These are phyloP conservation scores for Trachurus trachurus DNA, from an alignment of 2,797 vertebrate genomes.

Conservation along the genomic window DNA sequence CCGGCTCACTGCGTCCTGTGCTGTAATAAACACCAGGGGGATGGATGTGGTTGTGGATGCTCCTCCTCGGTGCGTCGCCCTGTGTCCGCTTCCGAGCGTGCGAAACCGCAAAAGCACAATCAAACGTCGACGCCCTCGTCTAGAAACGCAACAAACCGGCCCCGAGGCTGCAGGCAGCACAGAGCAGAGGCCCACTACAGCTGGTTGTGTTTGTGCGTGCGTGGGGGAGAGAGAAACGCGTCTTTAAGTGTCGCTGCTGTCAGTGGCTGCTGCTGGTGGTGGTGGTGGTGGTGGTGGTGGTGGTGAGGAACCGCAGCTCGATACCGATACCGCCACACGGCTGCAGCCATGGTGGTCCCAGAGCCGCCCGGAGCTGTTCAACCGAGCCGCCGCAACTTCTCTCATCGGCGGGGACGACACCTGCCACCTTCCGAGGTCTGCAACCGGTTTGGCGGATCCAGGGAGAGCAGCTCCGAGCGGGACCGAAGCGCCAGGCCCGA, in stretches of 20 bases:
- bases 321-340: background rate
- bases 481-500: background rate
- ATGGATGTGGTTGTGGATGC: no score
- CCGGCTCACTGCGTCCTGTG: conserved; percentile 34
- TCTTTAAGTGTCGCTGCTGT: background rate
- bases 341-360: conserved; percentile 17
- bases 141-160: background rate
- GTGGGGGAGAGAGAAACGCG: background rate
- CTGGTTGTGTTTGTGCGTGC: no score
- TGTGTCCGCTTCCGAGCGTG: conserved; percentile 4
- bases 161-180: background rate
- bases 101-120: background rate
- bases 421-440: accelerated
- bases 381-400: background rate
- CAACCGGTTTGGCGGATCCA: background rate
- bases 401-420: conserved; percentile 23
- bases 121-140: conserved; percentile 18
- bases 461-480: background rate
- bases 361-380: background rate
- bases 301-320: background rate
- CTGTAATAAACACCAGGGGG: conserved; percentile 55
- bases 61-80: conserved; percentile 64
- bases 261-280: no score
- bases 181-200: conserved; percentile 2
- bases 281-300: no score